phyloP scores from a whole-genome alignment of 1,140 invertebrate species.

The Muscidifurax raptorellus region DNA sequence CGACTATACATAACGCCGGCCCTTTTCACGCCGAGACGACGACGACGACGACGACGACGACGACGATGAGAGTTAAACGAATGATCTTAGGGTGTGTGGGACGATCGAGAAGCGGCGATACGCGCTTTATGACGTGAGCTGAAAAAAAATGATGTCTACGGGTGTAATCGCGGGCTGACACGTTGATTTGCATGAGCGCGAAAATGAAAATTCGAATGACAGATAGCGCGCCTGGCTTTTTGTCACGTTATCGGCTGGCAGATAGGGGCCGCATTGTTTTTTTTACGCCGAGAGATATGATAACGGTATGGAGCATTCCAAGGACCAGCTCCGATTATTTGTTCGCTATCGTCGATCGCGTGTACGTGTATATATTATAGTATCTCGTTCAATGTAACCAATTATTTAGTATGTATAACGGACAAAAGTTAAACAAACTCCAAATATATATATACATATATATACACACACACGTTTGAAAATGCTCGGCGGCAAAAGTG shows the following conservation, averaged over 20 bases:
- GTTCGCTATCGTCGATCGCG: too few relatives aligned
- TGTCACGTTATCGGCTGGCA: not conserved
- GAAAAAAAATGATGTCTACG: conserved; percentile 39
- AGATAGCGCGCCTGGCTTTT: not conserved
- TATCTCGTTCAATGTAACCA: too few relatives aligned
- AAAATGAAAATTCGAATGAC: not conserved
- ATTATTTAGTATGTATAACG: too few relatives aligned
- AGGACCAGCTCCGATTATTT: not conserved
- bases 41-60: not conserved
- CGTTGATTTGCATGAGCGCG: not conserved
- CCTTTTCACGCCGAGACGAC: not conserved
- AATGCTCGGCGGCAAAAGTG: not conserved
- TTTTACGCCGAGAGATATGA: not conserved
- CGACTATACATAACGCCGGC: conserved; percentile 54
- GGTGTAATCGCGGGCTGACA: not conserved
- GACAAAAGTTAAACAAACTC: not conserved
- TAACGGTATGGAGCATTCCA: not conserved
- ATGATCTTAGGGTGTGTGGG: not conserved
- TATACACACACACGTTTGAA: too few relatives aligned
- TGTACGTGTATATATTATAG: too few relatives aligned
- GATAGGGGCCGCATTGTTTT: not conserved
- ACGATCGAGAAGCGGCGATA: too few relatives aligned
- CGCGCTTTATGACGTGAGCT: not conserved
- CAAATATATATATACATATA: too few relatives aligned
- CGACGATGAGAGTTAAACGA: not conserved